Base-by-base conservation (phyloP, 2,888 invertebrate species). In the Dryocosmus kuriphilus region DNA sequence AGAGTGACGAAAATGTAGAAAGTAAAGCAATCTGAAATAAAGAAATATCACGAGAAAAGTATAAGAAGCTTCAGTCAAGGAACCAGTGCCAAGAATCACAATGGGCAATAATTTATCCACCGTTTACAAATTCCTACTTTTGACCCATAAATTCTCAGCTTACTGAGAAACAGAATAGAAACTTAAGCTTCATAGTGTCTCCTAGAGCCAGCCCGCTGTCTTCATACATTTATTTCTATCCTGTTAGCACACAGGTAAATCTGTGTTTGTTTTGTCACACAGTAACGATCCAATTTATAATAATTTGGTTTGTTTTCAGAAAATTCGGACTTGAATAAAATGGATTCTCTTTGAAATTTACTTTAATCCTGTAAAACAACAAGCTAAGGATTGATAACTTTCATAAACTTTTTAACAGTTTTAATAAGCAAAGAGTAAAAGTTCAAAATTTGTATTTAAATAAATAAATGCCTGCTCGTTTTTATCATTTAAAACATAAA, bases 141-240 rank as follows among this genome's bases (percentile, higher is more conserved):
- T 24, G 24, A 16, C 30, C 60, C 67, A 71, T 60, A 74, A 74
- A 74, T 74, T 60, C 30, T 57, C 30, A 57, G 35, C 38, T 74
- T 74, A 24, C 19, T 24, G 11, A 32, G 30, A 74, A 1, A 74
- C 35, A 35, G 27, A 38, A 65, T 35, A 32, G 5, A 19, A 30
- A 9, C 22, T 65, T 0, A 14, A 65, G 22, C 32, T 35, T 65
- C n/a, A 30, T 4, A 24, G 24, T 14, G 11, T 57, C 24, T 57
- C 11, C 24, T 14, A 11, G 22, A 57, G 22, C 1, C 14, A 57
- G 14, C 24, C 24, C 57, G 7, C 11, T 57, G 11, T 24, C 22
- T 57, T 57, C 24, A 24, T 11, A 4, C 14, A 24, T 24, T 57
- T 24, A 11, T 24, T 24, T 57, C 14, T 1, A 24, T 24, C 24